A percentile compares a stretch with the other conserved stretches of the same genome.
These are phyloP conservation scores for Quadroppia sp. DNA, from an alignment of 2,888 invertebrate species.

Conservation along the genomic window DNA sequence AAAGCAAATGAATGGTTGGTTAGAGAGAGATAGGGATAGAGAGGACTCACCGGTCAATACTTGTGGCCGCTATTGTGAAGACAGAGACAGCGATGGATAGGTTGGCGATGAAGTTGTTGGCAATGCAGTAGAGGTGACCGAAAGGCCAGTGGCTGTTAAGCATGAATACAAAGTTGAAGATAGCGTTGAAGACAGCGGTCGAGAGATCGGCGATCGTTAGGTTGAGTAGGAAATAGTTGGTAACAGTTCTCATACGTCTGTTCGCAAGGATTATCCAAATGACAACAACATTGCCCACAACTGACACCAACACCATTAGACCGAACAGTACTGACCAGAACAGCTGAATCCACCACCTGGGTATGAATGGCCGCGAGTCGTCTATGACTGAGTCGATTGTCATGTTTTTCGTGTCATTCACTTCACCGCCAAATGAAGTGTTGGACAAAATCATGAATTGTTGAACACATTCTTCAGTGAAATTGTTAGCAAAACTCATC, in stretches of 20 bases:
- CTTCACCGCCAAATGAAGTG: background rate
- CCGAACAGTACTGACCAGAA: slow-evolving; percentile 72
- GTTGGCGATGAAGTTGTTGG: slow-evolving; percentile 47
- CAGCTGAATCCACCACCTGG: slow-evolving; percentile 74
- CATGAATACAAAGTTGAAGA: slow-evolving; percentile 48
- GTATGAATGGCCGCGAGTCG: slow-evolving; percentile 58
- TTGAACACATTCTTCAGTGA: background rate
- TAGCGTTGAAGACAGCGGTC: slow-evolving; percentile 46
- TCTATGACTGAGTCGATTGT: background rate
- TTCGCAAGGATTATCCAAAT: slow-evolving; percentile 75
- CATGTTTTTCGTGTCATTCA: background rate
- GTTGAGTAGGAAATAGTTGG: slow-evolving; percentile 48
- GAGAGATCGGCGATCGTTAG: slow-evolving; percentile 47
- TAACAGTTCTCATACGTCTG: slow-evolving; percentile 47
- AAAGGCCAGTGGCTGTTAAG: slow-evolving; percentile 48
- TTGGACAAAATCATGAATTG: background rate
- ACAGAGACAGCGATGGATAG: slow-evolving; percentile 47
- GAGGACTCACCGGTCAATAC: slow-evolving; percentile 46
- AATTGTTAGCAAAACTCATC: background rate
- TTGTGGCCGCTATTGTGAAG: slow-evolving; percentile 47
- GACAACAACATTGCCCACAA: slow-evolving; percentile 81
- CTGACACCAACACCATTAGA: slow-evolving; percentile 71
- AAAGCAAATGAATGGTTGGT: no score
- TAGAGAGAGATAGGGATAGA: background rate
- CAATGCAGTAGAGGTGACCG: slow-evolving; percentile 46